These are phyloP conservation scores for Polyommatus icarus DNA, from an alignment of 2,888 invertebrate genomes.

Conservation along the genomic window DNA sequence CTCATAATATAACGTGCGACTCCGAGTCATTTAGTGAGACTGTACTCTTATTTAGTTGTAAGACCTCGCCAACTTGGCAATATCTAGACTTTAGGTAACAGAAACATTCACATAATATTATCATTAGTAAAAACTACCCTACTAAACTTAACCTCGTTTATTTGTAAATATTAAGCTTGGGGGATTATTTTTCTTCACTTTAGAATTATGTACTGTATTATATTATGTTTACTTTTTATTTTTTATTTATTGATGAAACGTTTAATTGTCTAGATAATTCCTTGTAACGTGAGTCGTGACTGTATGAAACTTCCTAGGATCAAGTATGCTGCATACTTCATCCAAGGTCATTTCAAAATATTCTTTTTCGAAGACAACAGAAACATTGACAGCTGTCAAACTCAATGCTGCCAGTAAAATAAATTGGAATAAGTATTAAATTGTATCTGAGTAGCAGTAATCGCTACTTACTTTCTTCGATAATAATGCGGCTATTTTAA, in stretches of 20 bases:
- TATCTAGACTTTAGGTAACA: constrained; percentile 3
- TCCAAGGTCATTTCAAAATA: neutral
- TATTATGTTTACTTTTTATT: neutral
- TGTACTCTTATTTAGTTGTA: constrained; percentile 15
- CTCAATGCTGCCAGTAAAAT: constrained; percentile 12
- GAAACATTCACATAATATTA: constrained; percentile 11
- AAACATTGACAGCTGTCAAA: neutral
- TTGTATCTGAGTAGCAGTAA: constrained; percentile 1
- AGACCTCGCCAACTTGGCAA: constrained; percentile 18
- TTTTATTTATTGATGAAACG: neutral
- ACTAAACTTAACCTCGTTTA: neutral
- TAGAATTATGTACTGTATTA: neutral
- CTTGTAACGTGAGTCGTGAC: neutral
- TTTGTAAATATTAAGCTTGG: neutral
- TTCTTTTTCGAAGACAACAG: neutral
- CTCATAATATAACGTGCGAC: constrained; percentile 8
- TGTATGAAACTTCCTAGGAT: neutral
- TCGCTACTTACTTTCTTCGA: constrained; percentile 9
- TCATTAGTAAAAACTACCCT: neutral
- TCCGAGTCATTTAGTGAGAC: constrained; percentile 25
- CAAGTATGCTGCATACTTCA: no score
- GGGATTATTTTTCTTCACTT: neutral
- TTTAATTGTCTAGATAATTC: neutral
- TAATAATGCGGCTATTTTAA: constrained; percentile 16
- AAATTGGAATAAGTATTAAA: neutral